Evolutionary conservation across 2,888 invertebrate species (phyloP), one percentile per base, ranked within the genome.

Genomic region (Germaria angustata): DNA sequence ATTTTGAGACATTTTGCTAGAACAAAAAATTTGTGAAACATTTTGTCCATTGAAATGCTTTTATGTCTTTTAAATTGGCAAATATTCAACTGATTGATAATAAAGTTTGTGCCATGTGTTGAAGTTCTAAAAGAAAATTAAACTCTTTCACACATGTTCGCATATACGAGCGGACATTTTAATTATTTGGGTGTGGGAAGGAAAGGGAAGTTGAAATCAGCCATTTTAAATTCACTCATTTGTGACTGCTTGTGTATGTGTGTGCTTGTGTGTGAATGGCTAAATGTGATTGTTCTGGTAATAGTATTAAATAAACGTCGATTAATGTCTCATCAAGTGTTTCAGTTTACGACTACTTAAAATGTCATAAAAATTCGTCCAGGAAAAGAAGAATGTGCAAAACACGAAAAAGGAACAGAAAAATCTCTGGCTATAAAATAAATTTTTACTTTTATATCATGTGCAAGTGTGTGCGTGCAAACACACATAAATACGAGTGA

Each of bases 281-380:
- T 24, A n/a, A 9, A 55, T 53, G 6, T 6, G 32, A 34, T 65
- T 75, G 34, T 66, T 36, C 66, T 22, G 57, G 46, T 59, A 76
- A 76, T 34, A 68, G 55, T 65, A 73, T 63, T 76, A 77, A 71
- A 80, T 87, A 87, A 88, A 87, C 87, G 87, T 83, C 88, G 86
- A 88, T 89, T 89, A 89, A 88, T 89, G 88, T 87, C 87, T 86
- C 89, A 88, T 89, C 88, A 89, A 89, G 89, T 89, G 89, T 89
- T 88, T 85, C 87, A 86, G 86, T 89, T 89, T 89, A 89, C 87
- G 89, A 88, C 89, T 89, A 88, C 89, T 89, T 89, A 89, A 89
- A 89, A 89, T 85, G 86, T 87, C 88, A 87, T 89, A 89, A 89
- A 89, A 87, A 87, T 84, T 73, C 66, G 66, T 68, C 73, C 76